Base-by-base conservation (phyloP, 2,113 vertebrate species). In the Crotophaga sulcirostris region DNA sequence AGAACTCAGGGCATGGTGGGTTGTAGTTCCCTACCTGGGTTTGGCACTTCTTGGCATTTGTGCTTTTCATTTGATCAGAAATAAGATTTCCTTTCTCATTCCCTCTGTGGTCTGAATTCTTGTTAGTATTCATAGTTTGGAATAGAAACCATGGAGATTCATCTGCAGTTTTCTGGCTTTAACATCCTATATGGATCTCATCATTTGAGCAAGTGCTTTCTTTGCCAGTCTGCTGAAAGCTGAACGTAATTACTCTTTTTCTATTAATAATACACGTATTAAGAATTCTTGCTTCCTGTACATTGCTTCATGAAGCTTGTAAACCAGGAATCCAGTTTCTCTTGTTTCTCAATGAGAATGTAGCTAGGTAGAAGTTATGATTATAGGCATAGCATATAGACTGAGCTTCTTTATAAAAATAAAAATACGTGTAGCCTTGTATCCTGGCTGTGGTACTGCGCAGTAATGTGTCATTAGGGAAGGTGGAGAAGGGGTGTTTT, bases 121-220 rank as follows among this genome's bases (percentile, higher is more conserved):
- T 63, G 38, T 63, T 76, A 20, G 15, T 34, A 10, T 47, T 67
- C 9, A 0, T 18, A 38, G n/a, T 72, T 76, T 45, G 18, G 4
- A 49, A 21, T 26, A n/a, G 40, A 87, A 89, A 51, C 11, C 16
- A 12, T 10, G 16, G 62, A 33, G 58, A 16, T 33, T 36, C 13
- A 38, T 13, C n/a, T 55, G 26, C 42, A 68, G 49, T 40, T 63
- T 63, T 55, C 25, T 63, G 70, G 58, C 31, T 11, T 38, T 51
- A n/a, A 25, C 2, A 4, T 34, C 44, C 47, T 58, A 4, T 26
- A 33, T 2, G 9, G 28, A 54, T 31, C 26, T 75, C 19, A 8
- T 54, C 0, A 0, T 59, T 72, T 2, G 4, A 10, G 18, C 11
- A 8, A n/a, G 2, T 45, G 9, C 15, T 77, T 84, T 33, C 54